Percentiles rank a stretch among this genome's conserved stretches.
Evolutionary conservation across 2,888 invertebrate genomes (phyloP).

Genomic region (Neria commutata): DNA sequence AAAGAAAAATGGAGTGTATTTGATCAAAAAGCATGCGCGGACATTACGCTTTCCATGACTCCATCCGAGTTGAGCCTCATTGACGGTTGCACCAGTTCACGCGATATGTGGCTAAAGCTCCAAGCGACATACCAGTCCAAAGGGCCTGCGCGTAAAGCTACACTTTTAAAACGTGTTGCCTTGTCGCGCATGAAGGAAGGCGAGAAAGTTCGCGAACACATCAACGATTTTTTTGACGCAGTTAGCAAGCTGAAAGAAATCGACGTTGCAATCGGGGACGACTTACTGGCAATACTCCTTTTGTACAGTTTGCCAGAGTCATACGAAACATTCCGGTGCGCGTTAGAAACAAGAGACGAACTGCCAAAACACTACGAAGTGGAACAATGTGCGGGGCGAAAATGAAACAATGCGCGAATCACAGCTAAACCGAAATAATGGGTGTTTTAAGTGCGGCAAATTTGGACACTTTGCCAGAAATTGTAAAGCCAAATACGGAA

Average conservation of each 20-base stretch:
- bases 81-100: neutral
- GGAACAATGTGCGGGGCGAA: neutral
- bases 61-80: neutral
- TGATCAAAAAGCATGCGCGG: neutral
- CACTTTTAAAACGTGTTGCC: slow-evolving; percentile 4
- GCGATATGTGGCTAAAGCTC: slow-evolving; percentile 20
- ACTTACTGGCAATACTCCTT: neutral
- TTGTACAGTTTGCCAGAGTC: neutral
- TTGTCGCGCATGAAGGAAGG: slow-evolving; percentile 5
- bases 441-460: slow-evolving; percentile 5
- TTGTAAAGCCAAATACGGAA: neutral
- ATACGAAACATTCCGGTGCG: neutral
- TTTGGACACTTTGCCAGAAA: slow-evolving; percentile 8
- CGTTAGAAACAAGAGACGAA: neutral
- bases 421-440: neutral
- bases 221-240: slow-evolving; percentile 17
- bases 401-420: neutral
- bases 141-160: slow-evolving; percentile 13
- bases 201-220: neutral
- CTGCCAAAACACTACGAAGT: too few species aligned
- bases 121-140: slow-evolving; percentile 11
- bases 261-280: slow-evolving; percentile 6
- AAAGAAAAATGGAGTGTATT: neutral
- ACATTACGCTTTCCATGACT: neutral
- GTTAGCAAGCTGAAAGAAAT: slow-evolving; percentile 18